These are phyloP conservation scores for Rhinichthys osculus DNA, from an alignment of 2,797 vertebrate genomes.

Conservation along the genomic window DNA sequence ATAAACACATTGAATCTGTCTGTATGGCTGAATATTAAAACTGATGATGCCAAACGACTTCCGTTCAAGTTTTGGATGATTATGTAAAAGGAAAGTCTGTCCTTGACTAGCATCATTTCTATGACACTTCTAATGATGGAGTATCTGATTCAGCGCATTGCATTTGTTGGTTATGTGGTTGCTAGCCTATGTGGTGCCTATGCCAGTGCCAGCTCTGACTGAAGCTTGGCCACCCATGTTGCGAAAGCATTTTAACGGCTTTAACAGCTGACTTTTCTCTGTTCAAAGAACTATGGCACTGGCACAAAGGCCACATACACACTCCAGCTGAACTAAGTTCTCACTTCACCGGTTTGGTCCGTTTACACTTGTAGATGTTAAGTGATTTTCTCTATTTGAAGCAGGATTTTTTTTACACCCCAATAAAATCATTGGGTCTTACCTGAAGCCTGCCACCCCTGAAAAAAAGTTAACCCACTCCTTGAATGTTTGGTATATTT, in stretches of 20 bases:
- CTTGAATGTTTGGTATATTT: no score
- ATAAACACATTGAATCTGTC: background rate
- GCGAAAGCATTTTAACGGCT: background rate
- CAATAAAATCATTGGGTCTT: no score
- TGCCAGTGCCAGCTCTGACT: no score
- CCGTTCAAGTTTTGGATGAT: background rate
- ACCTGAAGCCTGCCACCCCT: no score
- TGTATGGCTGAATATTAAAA: background rate
- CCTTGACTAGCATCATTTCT: background rate
- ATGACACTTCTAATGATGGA: background rate
- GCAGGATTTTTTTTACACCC: no score
- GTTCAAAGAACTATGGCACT: background rate
- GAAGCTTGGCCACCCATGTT: background rate
- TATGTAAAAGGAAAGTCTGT: no score
- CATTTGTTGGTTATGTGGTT: no score
- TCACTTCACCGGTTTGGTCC: no score
- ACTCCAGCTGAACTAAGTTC: background rate
- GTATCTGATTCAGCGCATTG: background rate
- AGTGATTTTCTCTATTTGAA: no score
- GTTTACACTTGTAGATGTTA: no score
- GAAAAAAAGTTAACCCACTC: no score
- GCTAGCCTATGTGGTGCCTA: no score
- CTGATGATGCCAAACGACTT: background rate
- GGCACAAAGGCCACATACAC: background rate
- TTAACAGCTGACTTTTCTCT: background rate